Percentiles rank a stretch among this genome's conserved stretches.
Conservation (phyloP, 1,140 invertebrate species). For the Venturia canescens region DNA sequence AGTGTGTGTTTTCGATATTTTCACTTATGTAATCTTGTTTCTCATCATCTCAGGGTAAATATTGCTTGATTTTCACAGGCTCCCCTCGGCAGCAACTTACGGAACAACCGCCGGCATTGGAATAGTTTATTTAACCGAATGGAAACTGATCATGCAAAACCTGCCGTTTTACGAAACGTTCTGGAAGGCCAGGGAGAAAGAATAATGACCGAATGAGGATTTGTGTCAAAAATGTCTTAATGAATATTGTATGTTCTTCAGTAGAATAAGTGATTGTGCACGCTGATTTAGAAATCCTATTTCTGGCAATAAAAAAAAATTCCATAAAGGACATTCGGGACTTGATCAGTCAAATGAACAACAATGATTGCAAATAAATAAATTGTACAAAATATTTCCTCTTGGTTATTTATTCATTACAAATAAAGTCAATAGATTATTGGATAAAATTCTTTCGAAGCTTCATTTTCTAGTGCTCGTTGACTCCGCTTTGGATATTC, state of each 20-base stretch:
- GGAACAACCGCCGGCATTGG: conserved; percentile 79
- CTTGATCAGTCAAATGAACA: too few species aligned
- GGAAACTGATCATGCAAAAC: conserved; percentile 84
- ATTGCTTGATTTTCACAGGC: conserved; percentile 71
- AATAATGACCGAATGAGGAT: conserved; percentile 39
- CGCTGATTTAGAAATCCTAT: too few species aligned
- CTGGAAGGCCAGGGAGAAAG: conserved; percentile 76
- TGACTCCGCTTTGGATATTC: too few species aligned
- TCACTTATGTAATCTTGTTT: not conserved
- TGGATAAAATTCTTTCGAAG: too few species aligned
- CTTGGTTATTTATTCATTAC: too few species aligned
- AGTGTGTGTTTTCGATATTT: too few species aligned
- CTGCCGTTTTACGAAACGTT: conserved; percentile 87
- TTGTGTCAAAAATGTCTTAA: not conserved
- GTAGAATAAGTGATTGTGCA: not conserved
- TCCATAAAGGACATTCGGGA: too few species aligned
- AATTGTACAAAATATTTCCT: too few species aligned
- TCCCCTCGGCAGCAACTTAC: conserved; percentile 79
- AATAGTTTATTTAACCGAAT: conserved; percentile 86
- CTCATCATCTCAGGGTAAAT: not conserved
- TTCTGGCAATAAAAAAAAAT: too few species aligned
- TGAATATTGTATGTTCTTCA: not conserved
- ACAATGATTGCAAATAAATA: too few species aligned
- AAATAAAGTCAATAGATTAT: too few species aligned
- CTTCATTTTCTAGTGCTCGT: too few species aligned